Percentiles rank a stretch among this genome's conserved stretches.
phyloP scores from a whole-genome alignment of 2,797 vertebrate species.

The Centroberyx gerrardi region DNA sequence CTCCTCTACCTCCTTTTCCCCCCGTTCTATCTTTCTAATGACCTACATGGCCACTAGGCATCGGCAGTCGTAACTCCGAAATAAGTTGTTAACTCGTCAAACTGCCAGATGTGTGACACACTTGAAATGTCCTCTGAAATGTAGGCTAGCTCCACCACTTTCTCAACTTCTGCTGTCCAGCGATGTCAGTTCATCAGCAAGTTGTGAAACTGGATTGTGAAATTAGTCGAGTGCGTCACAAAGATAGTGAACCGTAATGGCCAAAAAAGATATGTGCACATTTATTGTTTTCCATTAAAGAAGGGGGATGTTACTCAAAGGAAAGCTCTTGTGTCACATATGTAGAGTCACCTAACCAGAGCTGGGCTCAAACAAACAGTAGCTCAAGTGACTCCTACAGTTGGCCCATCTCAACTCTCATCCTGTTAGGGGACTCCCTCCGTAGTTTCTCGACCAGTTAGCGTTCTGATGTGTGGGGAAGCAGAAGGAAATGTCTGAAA shows the following conservation, averaged over 20 bases:
- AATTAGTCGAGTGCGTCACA: conserved; percentile 38
- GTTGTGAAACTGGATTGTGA: conserved; percentile 58
- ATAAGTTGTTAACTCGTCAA: conserved; percentile 15
- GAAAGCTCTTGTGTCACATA: background rate
- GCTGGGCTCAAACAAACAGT: conserved; percentile 6
- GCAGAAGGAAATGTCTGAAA: conserved; percentile 44
- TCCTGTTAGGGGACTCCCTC: background rate
- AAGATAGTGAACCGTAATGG: background rate
- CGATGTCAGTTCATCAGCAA: conserved; percentile 46
- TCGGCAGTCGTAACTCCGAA: conserved; percentile 23
- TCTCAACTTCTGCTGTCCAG: conserved; percentile 8
- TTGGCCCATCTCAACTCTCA: background rate
- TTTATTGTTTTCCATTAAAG: background rate
- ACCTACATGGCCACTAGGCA: conserved; percentile 26
- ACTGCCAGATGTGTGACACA: conserved; percentile 44
- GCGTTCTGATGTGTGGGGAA: background rate
- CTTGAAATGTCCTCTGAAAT: conserved; percentile 49
- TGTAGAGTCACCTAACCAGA: background rate
- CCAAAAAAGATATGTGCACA: background rate
- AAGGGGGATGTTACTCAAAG: background rate
- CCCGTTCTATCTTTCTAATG: conserved; percentile 7
- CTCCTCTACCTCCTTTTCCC: background rate
- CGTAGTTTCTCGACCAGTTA: background rate
- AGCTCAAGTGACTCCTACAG: background rate
- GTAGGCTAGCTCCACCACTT: conserved; percentile 24